Base-by-base conservation (phyloP, 1,140 invertebrate species). In the Dinoponera quadriceps region DNA sequence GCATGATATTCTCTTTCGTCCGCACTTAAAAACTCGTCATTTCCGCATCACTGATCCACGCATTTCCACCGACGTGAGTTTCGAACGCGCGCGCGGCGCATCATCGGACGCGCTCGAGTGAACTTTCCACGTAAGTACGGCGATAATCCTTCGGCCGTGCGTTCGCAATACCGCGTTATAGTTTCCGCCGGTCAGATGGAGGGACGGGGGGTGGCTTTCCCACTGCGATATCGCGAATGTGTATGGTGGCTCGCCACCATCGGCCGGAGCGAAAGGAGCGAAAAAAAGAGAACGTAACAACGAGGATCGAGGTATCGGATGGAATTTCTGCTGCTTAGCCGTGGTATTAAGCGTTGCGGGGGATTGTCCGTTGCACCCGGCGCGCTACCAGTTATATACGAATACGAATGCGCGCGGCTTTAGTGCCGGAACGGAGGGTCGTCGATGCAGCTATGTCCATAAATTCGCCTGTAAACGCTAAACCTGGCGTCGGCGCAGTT, bases 271-370 rank as follows among this genome's bases (percentile, higher is more conserved):
- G 49, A 51, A 62, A 71, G 14, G 27, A 65, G 33, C 7, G 20
- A 38, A 59, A 77, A 29, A 51, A 44, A 29, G 27, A 38, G 48
- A 62, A 60, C 13, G 20, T 16, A 14, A 3, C n/a, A 16, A 71
- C 18, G 33, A 2, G 29, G 38, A 81, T 63, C 65, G 66, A 71
- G 33, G 65, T 77, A 85, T 85, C 78, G 77, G 59, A n/a, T 29
- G 59, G 66, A 86, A 77, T 86, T 86, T 49, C 38, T 68, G 49
- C 48, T 73, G 78, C 80, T 86, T 65, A 75, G 73, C 51, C 63
- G 5, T 33, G 51, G 63, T 75, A 54, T 86, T 86, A 83, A 86
- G 57, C 65, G 63, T 75, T 66, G 60, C 25, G 29, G 59, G 44
- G 62, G 75, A 86, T 82, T 38, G 27, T 72, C 51, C 25, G 57